Percentiles rank a stretch among this genome's conserved stretches.
These are phyloP conservation scores for Macroteleia sp. DNA, from an alignment of 2,888 invertebrate genomes.

Conservation along the genomic window DNA sequence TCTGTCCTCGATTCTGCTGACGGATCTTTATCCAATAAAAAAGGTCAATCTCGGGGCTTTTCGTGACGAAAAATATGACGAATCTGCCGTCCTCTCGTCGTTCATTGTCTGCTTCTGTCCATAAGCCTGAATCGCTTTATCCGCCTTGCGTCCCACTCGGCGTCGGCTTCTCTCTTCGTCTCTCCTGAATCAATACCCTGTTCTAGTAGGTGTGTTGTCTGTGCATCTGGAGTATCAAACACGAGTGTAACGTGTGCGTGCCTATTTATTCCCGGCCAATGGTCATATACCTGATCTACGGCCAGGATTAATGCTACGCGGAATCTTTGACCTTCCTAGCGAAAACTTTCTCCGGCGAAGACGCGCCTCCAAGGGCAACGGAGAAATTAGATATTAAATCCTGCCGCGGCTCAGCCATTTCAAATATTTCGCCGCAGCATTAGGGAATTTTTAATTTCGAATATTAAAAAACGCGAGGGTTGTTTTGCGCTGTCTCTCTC, in stretches of 20 bases:
- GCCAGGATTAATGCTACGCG: slow-evolving; percentile 22
- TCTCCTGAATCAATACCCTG: slow-evolving; percentile 74
- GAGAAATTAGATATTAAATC: slow-evolving; percentile 26
- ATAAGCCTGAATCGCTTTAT: slow-evolving; percentile 41
- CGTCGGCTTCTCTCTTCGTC: slow-evolving; percentile 39
- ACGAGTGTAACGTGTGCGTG: slow-evolving; percentile 42
- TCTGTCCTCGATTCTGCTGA: slow-evolving; percentile 7
- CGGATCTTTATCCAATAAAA: slow-evolving; percentile 4
- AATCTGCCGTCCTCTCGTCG: slow-evolving; percentile 69
- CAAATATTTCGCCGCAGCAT: background rate
- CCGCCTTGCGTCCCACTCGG: slow-evolving; percentile 31
- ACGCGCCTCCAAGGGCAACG: slow-evolving; percentile 19
- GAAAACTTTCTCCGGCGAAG: slow-evolving; percentile 37
- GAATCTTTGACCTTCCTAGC: slow-evolving; percentile 34
- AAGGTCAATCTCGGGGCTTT: slow-evolving; percentile 24
- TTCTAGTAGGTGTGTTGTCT: slow-evolving; percentile 66
- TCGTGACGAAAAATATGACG: slow-evolving; percentile 71
- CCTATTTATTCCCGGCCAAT: slow-evolving; percentile 50
- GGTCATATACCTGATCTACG: slow-evolving; percentile 34
- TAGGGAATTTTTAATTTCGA: background rate
- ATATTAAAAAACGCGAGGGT: no score
- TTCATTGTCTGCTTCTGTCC: slow-evolving; percentile 69
- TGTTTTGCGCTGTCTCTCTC: no score
- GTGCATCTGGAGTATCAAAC: slow-evolving; percentile 64
- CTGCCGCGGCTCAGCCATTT: background rate